phyloP scores from a whole-genome alignment of 2,113 vertebrate genomes.

The Crotophaga sulcirostris region DNA sequence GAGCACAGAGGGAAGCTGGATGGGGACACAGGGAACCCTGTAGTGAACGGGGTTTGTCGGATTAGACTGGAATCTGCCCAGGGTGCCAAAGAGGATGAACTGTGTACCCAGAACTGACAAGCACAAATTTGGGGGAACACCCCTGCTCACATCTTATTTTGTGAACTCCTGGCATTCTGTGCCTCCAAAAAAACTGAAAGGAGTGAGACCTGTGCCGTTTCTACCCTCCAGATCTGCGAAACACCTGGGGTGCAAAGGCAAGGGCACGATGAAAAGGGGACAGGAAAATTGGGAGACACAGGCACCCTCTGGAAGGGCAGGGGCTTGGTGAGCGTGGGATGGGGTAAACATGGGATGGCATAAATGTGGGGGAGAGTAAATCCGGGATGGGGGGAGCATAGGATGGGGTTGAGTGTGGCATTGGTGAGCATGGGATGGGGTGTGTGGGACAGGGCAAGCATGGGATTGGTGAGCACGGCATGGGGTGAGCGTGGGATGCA shows the following conservation, averaged over 20 bases:
- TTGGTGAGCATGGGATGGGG: too few species aligned
- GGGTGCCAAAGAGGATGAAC: not conserved
- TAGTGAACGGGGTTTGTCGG: not conserved
- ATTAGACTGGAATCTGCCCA: not conserved
- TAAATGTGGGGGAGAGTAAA: too few species aligned
- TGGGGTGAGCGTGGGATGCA: too few species aligned
- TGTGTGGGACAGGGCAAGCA: too few species aligned
- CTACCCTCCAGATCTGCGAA: too few species aligned
- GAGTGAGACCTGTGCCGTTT: not conserved
- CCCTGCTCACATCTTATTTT: not conserved
- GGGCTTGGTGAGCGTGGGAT: too few species aligned
- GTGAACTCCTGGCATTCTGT: accelerated
- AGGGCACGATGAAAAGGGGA: too few species aligned
- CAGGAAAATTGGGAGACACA: accelerated
- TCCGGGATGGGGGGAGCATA: too few species aligned
- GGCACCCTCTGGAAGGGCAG: accelerated
- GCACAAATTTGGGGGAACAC: not conserved
- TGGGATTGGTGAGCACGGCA: too few species aligned
- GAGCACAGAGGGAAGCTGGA: not conserved
- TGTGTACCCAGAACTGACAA: not conserved
- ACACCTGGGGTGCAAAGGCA: not conserved
- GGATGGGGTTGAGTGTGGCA: too few species aligned
- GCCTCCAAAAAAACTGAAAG: accelerated
- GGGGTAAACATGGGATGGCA: too few species aligned
- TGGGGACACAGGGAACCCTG: not conserved